phyloP scores from a whole-genome alignment of 2,113 vertebrate genomes.

The Lynx canadensis region DNA sequence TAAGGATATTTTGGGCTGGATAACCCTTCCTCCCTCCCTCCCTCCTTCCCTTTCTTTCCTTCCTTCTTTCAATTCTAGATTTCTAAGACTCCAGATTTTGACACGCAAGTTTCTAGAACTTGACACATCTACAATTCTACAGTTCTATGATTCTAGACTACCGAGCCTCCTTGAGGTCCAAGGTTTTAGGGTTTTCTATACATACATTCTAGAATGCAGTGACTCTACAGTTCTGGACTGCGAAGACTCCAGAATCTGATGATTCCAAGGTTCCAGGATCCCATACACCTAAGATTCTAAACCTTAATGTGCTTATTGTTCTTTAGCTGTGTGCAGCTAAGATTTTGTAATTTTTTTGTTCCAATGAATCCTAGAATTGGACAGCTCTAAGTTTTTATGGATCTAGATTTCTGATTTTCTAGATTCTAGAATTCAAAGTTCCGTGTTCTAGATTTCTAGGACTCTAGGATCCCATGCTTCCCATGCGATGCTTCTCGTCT shows the following conservation, averaged over 20 bases:
- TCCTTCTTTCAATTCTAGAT: neutral
- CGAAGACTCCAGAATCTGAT: neutral
- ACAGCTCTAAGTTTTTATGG: neutral
- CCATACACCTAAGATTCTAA: neutral
- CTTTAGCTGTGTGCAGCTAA: neutral
- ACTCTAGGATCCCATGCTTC: neutral
- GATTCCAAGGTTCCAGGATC: neutral
- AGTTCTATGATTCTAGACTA: neutral
- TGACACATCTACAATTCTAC: neutral
- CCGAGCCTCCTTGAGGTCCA: neutral
- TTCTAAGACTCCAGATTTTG: neutral
- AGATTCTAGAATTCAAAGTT: neutral
- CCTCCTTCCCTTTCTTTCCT: too few species aligned
- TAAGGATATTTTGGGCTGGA: neutral
- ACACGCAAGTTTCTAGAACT: neutral
- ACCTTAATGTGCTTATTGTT: neutral
- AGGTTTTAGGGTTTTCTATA: neutral
- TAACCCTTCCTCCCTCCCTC: too few species aligned
- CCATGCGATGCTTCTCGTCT: neutral
- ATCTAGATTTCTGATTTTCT: neutral
- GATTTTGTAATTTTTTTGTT: neutral
- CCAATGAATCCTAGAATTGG: neutral
- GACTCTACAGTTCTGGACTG: neutral
- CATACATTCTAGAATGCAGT: neutral
- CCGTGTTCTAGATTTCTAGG: neutral